Conservation (phyloP, 2,113 vertebrate genomes). For the Cebus imitator region DNA sequence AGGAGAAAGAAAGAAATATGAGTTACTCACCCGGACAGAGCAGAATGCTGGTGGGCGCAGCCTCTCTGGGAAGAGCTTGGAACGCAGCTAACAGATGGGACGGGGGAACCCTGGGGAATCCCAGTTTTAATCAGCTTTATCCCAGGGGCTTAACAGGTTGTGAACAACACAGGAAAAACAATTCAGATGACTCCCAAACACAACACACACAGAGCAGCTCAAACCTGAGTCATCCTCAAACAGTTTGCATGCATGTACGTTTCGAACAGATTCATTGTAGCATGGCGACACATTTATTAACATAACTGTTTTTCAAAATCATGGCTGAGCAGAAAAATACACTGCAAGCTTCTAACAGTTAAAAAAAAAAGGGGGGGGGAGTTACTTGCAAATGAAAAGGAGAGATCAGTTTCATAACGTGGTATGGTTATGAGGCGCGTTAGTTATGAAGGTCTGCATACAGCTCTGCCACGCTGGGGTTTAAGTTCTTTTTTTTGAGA, state of each 20-base stretch:
- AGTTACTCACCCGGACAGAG: slow-evolving; percentile 82
- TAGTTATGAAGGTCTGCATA: background rate
- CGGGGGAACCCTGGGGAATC: background rate
- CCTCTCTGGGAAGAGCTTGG: background rate
- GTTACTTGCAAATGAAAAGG: background rate
- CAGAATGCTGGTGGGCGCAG: slow-evolving; percentile 16
- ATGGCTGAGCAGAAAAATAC: slow-evolving; percentile 27
- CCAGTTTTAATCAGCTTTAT: too few relatives aligned
- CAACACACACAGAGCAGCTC: background rate
- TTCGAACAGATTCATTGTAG: background rate
- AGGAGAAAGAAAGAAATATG: slow-evolving; percentile 64
- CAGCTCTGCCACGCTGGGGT: background rate
- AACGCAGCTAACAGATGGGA: background rate
- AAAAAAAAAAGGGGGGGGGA: background rate
- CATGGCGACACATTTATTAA: background rate
- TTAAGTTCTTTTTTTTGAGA: too few relatives aligned
- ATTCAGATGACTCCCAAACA: background rate
- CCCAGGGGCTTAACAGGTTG: background rate
- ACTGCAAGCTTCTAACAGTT: background rate
- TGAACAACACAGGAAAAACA: background rate
- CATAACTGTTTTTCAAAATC: background rate
- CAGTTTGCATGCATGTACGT: background rate
- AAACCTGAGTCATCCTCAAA: background rate
- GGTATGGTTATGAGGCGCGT: background rate
- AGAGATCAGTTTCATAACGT: background rate